Percentiles rank a stretch among this genome's conserved stretches.
phyloP scores from a whole-genome alignment of 1,140 invertebrate genomes.

The Drepana arcuata region DNA sequence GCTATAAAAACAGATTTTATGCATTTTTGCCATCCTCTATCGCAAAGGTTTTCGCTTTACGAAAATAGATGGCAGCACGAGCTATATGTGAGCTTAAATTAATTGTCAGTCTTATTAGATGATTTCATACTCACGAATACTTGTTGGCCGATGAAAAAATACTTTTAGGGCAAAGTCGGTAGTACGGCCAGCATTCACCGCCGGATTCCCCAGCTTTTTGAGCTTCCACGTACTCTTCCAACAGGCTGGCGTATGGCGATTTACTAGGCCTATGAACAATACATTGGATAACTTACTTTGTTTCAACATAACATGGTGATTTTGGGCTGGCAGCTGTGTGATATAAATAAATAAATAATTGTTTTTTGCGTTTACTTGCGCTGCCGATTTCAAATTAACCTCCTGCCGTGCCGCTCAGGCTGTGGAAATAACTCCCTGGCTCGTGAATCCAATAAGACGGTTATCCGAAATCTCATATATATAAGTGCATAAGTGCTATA shows the following conservation, averaged over 20 bases:
- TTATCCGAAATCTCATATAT: too few species aligned
- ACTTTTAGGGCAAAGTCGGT: conserved; percentile 86
- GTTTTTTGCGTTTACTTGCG: too few species aligned
- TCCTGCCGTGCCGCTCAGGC: too few species aligned
- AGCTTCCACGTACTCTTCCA: conserved; percentile 84
- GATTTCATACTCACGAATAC: conserved; percentile 73
- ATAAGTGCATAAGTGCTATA: too few species aligned
- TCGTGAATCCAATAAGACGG: too few species aligned
- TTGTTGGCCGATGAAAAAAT: conserved; percentile 79
- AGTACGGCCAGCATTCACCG: conserved; percentile 89
- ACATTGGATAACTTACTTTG: neutral
- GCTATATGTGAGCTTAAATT: neutral
- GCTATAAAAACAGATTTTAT: too few species aligned
- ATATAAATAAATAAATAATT: too few species aligned
- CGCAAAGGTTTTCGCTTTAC: neutral
- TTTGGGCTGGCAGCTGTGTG: too few species aligned
- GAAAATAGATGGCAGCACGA: neutral
- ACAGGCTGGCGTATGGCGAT: conserved; percentile 80
- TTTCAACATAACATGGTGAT: too few species aligned
- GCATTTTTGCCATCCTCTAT: too few species aligned
- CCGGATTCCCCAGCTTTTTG: conserved; percentile 81
- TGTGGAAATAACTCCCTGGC: too few species aligned
- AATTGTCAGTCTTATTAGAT: neutral
- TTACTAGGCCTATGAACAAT: conserved; percentile 81
- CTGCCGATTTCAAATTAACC: too few species aligned